Percentiles rank a stretch among this genome's conserved stretches.
Conservation (phyloP, 1,140 invertebrate genomes). For the Drosophila guanche region DNA sequence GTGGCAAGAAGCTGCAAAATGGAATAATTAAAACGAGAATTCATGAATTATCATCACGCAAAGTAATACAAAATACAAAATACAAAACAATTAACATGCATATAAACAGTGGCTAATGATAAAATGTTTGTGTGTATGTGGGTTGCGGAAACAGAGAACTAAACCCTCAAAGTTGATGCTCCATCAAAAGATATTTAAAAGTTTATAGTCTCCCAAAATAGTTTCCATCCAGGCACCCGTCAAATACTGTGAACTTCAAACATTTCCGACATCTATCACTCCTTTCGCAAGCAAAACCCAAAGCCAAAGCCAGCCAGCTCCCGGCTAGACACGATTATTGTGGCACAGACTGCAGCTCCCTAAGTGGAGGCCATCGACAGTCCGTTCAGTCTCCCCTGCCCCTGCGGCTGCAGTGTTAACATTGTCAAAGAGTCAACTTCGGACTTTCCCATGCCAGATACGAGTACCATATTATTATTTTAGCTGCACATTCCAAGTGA, state of each 20-base stretch:
- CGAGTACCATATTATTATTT: conserved; percentile 43
- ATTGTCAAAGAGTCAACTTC: conserved; percentile 34
- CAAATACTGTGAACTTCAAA: conserved; percentile 22
- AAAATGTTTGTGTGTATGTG: not conserved
- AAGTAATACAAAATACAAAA: conserved; percentile 47
- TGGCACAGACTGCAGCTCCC: conserved; percentile 19
- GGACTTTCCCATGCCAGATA: conserved; percentile 54
- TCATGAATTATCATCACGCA: conserved; percentile 52
- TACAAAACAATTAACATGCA: conserved; percentile 13
- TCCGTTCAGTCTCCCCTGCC: conserved; percentile 17
- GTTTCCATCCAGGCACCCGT: conserved; percentile 1
- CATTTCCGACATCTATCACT: not conserved
- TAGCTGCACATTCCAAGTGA: conserved; percentile 38
- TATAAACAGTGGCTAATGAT: conserved; percentile 19
- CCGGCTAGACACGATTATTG: conserved; percentile 41
- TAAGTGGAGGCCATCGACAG: conserved; percentile 25
- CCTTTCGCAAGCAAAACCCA: not conserved
- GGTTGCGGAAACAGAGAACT: too few relatives aligned
- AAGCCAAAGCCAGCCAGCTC: conserved; percentile 33
- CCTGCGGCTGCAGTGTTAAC: conserved; percentile 29
- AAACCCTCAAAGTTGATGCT: not conserved
- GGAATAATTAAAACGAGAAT: conserved; percentile 45
- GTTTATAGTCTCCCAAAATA: not conserved
- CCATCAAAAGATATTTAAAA: not conserved
- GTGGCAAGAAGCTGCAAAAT: conserved; percentile 35